Evolutionary conservation across 2,888 invertebrate species (phyloP), one percentile per base, ranked within the genome.

Genomic region (Carcina quercana): DNA sequence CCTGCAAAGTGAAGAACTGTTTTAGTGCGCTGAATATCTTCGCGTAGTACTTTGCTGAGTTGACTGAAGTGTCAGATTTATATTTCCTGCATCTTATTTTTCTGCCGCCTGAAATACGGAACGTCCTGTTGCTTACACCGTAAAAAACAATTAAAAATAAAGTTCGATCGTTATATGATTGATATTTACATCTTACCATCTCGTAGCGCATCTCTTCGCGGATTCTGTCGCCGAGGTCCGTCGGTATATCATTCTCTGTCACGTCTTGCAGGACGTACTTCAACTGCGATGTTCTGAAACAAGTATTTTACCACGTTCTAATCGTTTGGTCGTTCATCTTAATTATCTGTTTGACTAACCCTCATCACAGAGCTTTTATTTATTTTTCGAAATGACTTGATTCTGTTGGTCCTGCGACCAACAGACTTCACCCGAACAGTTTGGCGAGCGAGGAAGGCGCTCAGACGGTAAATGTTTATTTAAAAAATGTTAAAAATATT

Each of bases 131-230:
- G 53, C 54, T 59, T 65, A 65, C 50, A 54, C 34, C 55, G 60
- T 59, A 64, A 50, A 56, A 57, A 43, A 50, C 56, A 38, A 47
- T 51, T 24, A 52, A 53, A 50, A 48, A 42, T 51, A 54, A 53
- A 43, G 37, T 36, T 39, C 45, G 35, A 29, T 25, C 27, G 13
- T 17, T 17, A 30, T 10, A 15, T 17, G 50, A 47, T 54, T 50
- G 82, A 82, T 82, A 82, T 83, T 83, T 83, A 82, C 83, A 76
- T 68, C 87, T 85, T 74, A 92, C 89, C 79, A 94, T 92, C 83
- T 98, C 98, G 86, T 95, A 91, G 56, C 94, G 88, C 83, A 96
- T 95, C 80, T 98, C 98, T 78, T 96, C 93, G 62, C 91, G 91
- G 56, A 98, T 88, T 56, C 96, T 89, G 56, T 94, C 93, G 58